These are phyloP conservation scores for Zaprionus obscuricornis DNA, from an alignment of 2,888 invertebrate species.

Conservation along the genomic window DNA sequence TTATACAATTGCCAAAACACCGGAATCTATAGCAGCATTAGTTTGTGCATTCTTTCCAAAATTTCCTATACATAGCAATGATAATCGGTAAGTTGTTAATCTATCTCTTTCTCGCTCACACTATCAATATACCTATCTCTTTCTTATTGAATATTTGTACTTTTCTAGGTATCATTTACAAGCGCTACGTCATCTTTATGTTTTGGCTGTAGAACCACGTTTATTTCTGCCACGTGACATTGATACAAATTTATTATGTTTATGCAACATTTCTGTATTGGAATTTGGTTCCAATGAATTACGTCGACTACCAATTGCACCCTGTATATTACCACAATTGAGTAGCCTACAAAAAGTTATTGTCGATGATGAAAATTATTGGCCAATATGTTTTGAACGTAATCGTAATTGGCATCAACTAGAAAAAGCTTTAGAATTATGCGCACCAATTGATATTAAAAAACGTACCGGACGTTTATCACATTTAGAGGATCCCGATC, in stretches of 20 bases:
- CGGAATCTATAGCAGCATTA: slow-evolving; percentile 94
- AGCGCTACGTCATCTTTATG: slow-evolving; percentile 98
- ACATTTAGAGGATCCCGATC: slow-evolving; percentile 92
- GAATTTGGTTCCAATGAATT: slow-evolving; percentile 84
- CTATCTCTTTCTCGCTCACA: too few relatives aligned
- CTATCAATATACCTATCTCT: not conserved
- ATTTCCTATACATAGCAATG: slow-evolving; percentile 97
- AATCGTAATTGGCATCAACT: slow-evolving; percentile 93
- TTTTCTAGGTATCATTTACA: slow-evolving; percentile 94
- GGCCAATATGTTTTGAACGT: slow-evolving; percentile 93
- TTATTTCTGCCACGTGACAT: slow-evolving; percentile 94
- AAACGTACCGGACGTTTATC: slow-evolving; percentile 95
- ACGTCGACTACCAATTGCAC: slow-evolving; percentile 87
- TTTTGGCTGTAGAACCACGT: slow-evolving; percentile 95
- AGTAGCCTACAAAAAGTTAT: slow-evolving; percentile 89
- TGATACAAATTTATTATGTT: slow-evolving; percentile 90
- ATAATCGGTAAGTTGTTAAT: slow-evolving; percentile 92
- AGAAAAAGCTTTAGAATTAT: slow-evolving; percentile 88
- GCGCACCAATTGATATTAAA: slow-evolving; percentile 91
- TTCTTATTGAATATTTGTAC: not conserved
- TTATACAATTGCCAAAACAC: slow-evolving; percentile 91
- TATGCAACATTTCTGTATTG: slow-evolving; percentile 88
- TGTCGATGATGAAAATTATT: slow-evolving; percentile 93
- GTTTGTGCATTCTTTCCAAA: slow-evolving; percentile 98
- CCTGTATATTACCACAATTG: slow-evolving; percentile 93